These are phyloP conservation scores for Illadopsis cleaveri DNA, from an alignment of 2,113 vertebrate species.

Conservation along the genomic window DNA sequence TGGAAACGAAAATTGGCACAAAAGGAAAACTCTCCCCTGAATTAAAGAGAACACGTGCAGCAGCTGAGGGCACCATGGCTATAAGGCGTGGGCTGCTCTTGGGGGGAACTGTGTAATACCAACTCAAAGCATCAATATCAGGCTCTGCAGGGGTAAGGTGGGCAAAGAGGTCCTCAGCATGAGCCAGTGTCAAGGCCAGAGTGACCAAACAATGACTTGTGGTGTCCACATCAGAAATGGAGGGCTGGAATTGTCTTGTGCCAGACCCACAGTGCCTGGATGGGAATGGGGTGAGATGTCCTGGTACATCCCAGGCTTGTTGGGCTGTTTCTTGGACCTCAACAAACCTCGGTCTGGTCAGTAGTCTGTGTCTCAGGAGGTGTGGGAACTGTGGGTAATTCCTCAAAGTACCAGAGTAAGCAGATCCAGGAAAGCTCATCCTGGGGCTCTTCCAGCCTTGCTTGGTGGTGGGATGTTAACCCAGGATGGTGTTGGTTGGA, in stretches of 20 bases:
- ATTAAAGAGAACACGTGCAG: neutral
- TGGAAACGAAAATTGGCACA: neutral
- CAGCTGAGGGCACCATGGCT: neutral
- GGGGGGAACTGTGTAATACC: neutral
- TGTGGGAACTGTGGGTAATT: neutral
- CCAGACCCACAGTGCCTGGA: neutral
- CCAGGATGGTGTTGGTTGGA: neutral
- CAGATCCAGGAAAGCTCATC: neutral
- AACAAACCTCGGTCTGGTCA: neutral
- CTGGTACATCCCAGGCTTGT: rapidly evolving
- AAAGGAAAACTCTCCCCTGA: neutral
- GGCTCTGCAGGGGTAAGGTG: neutral
- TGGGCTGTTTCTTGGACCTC: neutral
- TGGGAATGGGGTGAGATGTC: neutral
- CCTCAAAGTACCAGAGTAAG: neutral
- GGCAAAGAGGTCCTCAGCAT: neutral
- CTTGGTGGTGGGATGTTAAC: neutral
- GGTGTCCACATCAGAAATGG: neutral
- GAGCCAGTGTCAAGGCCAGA: neutral
- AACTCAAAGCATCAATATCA: neutral
- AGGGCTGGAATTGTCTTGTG: neutral
- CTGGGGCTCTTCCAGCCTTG: neutral
- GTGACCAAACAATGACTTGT: neutral
- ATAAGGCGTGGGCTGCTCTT: neutral
- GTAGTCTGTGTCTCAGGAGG: neutral